A percentile compares a stretch with the other conserved stretches of the same genome.
These are phyloP conservation scores for Cettia cetti DNA, from an alignment of 2,113 vertebrate species.

Conservation along the genomic window DNA sequence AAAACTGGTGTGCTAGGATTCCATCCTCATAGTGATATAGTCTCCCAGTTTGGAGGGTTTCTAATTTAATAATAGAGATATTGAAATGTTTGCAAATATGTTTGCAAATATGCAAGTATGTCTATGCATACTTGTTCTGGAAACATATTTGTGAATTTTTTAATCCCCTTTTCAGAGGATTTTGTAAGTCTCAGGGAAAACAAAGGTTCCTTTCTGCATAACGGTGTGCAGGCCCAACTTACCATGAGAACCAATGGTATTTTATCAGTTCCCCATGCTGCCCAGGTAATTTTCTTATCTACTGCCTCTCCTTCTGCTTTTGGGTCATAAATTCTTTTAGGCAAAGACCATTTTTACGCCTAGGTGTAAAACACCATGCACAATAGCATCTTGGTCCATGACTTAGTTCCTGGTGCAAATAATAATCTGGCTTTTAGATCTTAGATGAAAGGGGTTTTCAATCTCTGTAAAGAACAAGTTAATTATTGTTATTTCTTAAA, in stretches of 20 bases:
- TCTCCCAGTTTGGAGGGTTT: not conserved
- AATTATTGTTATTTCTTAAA: not conserved
- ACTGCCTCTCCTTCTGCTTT: not conserved
- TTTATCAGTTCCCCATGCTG: not conserved
- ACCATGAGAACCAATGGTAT: not conserved
- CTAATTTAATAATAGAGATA: not conserved
- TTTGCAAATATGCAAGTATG: too few species aligned
- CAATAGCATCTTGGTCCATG: not conserved
- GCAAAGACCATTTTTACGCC: not conserved
- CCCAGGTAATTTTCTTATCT: not conserved
- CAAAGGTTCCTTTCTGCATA: not conserved
- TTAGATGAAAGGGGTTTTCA: not conserved
- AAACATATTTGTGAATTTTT: not conserved
- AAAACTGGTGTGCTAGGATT: not conserved
- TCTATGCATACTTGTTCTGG: not conserved
- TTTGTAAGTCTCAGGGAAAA: not conserved
- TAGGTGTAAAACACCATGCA: not conserved
- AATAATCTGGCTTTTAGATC: not conserved
- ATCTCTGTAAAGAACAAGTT: not conserved
- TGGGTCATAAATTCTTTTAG: not conserved
- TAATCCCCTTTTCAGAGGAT: not conserved
- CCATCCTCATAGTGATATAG: not conserved
- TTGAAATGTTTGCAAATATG: not conserved
- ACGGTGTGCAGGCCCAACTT: not conserved
- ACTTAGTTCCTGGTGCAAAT: not conserved